These are phyloP conservation scores for Pholis gunnellus DNA, from an alignment of 2,113 vertebrate genomes.

Conservation along the genomic window DNA sequence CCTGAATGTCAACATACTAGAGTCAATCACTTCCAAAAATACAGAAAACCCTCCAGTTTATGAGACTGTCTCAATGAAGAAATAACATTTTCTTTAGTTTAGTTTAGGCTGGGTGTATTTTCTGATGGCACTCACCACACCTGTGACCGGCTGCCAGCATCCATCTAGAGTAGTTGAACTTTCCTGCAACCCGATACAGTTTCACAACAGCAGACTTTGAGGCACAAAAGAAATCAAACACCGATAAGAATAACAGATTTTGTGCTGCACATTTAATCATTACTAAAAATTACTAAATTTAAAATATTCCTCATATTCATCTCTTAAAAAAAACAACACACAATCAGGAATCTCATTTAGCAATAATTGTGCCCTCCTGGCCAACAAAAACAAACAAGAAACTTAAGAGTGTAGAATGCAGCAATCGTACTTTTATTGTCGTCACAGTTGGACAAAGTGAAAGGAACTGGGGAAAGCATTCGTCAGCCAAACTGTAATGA, in stretches of 20 bases:
- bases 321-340: neutral
- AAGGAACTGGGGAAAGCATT: constrained; percentile 13
- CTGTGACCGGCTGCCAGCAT: constrained; percentile 11
- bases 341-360: neutral
- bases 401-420: neutral
- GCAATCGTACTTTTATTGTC: constrained; percentile 6
- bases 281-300: neutral
- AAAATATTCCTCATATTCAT: neutral
- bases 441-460: constrained; percentile 17
- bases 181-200: constrained; percentile 11
- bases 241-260: neutral
- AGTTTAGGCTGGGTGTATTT: neutral
- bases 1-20: neutral
- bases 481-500: constrained; percentile 26
- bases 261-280: constrained; percentile 1
- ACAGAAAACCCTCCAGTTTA: neutral
- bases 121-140: constrained; percentile 20
- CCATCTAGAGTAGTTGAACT: constrained; percentile 30
- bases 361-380: neutral
- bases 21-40: constrained; percentile 3
- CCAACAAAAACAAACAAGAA: constrained; percentile 4
- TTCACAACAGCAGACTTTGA: constrained; percentile 22
- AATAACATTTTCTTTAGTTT: neutral
- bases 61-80: neutral
- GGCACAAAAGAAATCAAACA: constrained; percentile 12